Percentiles rank a stretch among this genome's conserved stretches.
Evolutionary conservation across 1,140 invertebrate species (phyloP).

Genomic region (Cheumatopsyche charites): DNA sequence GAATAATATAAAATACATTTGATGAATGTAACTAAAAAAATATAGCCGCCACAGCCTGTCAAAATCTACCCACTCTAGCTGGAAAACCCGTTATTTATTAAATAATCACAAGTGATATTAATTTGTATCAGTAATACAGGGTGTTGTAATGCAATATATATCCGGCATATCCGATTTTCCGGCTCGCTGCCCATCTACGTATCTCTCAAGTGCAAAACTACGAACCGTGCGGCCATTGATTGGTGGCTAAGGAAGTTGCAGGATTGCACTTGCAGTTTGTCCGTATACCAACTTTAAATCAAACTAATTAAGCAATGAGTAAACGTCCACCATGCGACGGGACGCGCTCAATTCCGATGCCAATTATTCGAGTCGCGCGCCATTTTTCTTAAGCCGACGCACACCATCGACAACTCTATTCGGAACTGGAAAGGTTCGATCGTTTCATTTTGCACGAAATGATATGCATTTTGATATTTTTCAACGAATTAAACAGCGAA

Average conservation of each 20-base stretch:
- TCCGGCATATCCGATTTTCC: too few relatives aligned
- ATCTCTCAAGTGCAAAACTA: not conserved
- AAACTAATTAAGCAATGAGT: conserved; percentile 48
- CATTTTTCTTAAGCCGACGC: conserved; percentile 24
- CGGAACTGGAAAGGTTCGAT: too few relatives aligned
- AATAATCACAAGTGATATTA: not conserved
- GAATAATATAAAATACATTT: too few relatives aligned
- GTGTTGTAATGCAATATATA: too few relatives aligned
- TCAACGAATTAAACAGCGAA: too few relatives aligned
- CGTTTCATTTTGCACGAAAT: too few relatives aligned
- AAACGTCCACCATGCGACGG: conserved; percentile 38
- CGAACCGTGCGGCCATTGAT: conserved; percentile 19
- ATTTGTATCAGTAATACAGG: not conserved
- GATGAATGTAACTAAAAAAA: too few relatives aligned
- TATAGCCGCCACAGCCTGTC: too few relatives aligned
- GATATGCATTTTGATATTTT: too few relatives aligned
- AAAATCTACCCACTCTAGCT: too few relatives aligned
- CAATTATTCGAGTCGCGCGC: conserved; percentile 37
- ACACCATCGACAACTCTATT: too few relatives aligned
- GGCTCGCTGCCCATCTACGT: not conserved
- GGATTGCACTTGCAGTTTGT: not conserved
- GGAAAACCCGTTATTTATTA: too few relatives aligned
- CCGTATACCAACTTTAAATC: conserved; percentile 42
- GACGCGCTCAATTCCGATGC: conserved; percentile 17
- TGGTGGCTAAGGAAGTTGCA: conserved; percentile 13